These are phyloP conservation scores for Rhagoletis zephyria DNA, from an alignment of 1,140 invertebrate genomes.

Conservation along the genomic window DNA sequence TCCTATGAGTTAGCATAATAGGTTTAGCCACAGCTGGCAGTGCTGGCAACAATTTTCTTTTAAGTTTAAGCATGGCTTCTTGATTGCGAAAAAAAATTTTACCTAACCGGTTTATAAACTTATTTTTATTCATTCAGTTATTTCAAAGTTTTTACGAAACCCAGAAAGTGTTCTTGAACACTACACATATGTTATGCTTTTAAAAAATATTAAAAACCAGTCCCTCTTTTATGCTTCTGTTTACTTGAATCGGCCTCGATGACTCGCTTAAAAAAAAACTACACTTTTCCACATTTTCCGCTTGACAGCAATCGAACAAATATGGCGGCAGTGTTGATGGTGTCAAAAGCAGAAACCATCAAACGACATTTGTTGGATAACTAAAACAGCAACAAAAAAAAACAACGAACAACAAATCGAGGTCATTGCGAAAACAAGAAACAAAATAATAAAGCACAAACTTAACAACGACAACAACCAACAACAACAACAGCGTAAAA, in stretches of 20 bases:
- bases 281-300: constrained; percentile 34
- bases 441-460: not conserved
- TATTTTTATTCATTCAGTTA: too few species aligned
- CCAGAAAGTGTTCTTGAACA: too few species aligned
- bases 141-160: too few species aligned
- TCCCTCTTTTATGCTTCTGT: not conserved
- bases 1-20: too few species aligned
- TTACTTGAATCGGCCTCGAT: not conserved
- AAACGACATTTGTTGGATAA: constrained; percentile 42
- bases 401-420: not conserved
- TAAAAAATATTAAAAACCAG: not conserved
- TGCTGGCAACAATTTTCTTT: too few species aligned
- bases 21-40: too few species aligned
- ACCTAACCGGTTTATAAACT: too few species aligned
- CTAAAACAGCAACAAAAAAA: not conserved
- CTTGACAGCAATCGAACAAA: constrained; percentile 42
- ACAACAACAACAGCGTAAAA: too few species aligned
- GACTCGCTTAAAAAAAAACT: not conserved
- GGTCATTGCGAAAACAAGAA: constrained; percentile 15
- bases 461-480: constrained; percentile 3
- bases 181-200: too few species aligned
- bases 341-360: constrained; percentile 17
- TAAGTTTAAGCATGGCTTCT: too few species aligned
- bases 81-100: too few species aligned
- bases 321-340: not conserved